phyloP scores from a whole-genome alignment of 1,140 invertebrate species.

The Xylocopa sonorina region DNA sequence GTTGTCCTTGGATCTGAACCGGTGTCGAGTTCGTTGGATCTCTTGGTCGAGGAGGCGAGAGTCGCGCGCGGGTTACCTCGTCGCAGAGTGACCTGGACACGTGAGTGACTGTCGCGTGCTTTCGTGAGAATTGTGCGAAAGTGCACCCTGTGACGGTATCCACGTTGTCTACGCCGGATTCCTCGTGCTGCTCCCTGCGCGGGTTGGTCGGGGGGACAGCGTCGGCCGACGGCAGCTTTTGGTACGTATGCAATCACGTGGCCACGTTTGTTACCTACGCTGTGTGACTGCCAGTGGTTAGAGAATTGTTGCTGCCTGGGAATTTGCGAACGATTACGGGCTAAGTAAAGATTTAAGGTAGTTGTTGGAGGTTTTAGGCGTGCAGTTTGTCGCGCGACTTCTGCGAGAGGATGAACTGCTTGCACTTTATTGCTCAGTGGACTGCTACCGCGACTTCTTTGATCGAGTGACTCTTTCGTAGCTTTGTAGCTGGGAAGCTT shows the following conservation, averaged over 20 bases:
- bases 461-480: no score
- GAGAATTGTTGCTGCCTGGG: no score
- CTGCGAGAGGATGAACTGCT: no score
- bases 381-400: no score
- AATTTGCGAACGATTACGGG: no score
- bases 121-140: conserved; percentile 48
- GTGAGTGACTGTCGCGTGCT: conserved; percentile 41
- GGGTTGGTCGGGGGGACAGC: conserved; percentile 19
- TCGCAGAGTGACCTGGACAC: conserved; percentile 1
- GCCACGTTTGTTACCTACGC: neutral
- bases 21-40: neutral
- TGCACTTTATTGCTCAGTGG: no score
- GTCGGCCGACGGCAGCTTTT: conserved; percentile 68
- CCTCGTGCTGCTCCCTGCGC: conserved; percentile 22
- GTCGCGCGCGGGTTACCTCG: neutral
- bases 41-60: neutral
- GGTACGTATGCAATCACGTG: conserved; percentile 73
- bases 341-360: no score
- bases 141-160: conserved; percentile 52
- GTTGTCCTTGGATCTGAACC: neutral
- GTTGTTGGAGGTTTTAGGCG: no score
- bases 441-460: no score
- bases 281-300: no score
- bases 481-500: no score
- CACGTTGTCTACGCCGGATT: conserved; percentile 49